phyloP scores from a whole-genome alignment of 2,888 invertebrate species.

The Tanypteryx hageni region DNA sequence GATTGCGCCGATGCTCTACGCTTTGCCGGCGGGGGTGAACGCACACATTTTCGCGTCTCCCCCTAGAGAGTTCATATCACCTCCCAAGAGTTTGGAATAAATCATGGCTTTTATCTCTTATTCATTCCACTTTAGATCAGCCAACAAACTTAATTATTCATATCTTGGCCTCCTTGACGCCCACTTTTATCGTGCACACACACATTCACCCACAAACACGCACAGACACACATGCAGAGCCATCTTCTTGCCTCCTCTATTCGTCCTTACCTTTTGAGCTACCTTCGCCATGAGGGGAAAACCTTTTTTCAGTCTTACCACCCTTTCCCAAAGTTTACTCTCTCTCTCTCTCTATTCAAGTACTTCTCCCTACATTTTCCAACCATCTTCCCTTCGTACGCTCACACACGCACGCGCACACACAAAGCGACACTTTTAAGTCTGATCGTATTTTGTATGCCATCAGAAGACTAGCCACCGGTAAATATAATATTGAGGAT shows the following conservation, averaged over 20 bases:
- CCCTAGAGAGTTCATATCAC: neutral
- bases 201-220: too few relatives aligned
- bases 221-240: too few relatives aligned
- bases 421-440: too few relatives aligned
- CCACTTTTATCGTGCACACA: neutral
- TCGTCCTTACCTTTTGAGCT: too few relatives aligned
- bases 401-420: too few relatives aligned
- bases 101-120: neutral
- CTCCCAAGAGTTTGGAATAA: neutral
- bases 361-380: too few relatives aligned
- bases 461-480: too few relatives aligned
- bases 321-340: neutral
- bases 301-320: neutral
- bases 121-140: neutral
- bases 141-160: slow-evolving; percentile 22
- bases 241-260: too few relatives aligned
- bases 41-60: neutral
- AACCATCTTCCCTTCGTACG: too few relatives aligned
- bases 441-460: too few relatives aligned
- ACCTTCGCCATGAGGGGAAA: too few relatives aligned
- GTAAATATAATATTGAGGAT: too few relatives aligned
- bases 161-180: neutral
- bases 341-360: neutral
- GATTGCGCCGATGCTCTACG: neutral
- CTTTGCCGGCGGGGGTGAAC: neutral